Evolutionary conservation across 2,888 invertebrate genomes (phyloP).

Genomic region (Sinodicranocentrus sp.): DNA sequence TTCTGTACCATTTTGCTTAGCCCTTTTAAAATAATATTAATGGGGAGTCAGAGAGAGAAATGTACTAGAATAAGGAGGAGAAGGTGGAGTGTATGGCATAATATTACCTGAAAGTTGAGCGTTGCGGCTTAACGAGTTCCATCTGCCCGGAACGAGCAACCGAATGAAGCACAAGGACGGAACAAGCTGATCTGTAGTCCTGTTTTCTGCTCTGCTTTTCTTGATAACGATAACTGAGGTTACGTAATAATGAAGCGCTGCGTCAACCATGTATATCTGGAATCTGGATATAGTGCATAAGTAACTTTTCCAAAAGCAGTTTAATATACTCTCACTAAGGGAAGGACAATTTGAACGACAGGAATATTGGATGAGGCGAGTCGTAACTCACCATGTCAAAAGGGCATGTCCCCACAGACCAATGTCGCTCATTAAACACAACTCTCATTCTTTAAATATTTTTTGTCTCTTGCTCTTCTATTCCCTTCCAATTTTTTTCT

Average conservation of each 20-base stretch:
- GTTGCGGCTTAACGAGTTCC: constrained; percentile 76
- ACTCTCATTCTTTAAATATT: constrained; percentile 19
- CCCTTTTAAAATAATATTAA: constrained; percentile 43
- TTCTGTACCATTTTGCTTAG: background rate
- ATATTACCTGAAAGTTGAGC: constrained; percentile 70
- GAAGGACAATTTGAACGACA: constrained; percentile 37
- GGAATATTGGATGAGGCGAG: constrained; percentile 46
- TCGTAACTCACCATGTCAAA: constrained; percentile 72
- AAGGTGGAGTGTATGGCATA: constrained; percentile 47
- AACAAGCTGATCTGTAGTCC: background rate
- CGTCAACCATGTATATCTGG: background rate
- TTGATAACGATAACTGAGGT: constrained; percentile 18
- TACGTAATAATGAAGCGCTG: constrained; percentile 29
- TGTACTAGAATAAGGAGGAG: constrained; percentile 13
- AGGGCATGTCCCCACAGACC: constrained; percentile 72
- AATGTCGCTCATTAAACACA: constrained; percentile 53
- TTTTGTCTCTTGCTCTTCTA: background rate
- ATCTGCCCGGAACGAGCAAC: constrained; percentile 74
- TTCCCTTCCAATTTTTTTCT: background rate
- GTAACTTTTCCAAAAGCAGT: too few relatives aligned
- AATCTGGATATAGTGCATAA: background rate
- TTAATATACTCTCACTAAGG: too few relatives aligned
- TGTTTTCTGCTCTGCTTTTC: constrained; percentile 14
- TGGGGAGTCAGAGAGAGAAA: constrained; percentile 23
- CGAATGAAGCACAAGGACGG: background rate